phyloP scores from a whole-genome alignment of 2,113 vertebrate species.

The Scalopus aquaticus region DNA sequence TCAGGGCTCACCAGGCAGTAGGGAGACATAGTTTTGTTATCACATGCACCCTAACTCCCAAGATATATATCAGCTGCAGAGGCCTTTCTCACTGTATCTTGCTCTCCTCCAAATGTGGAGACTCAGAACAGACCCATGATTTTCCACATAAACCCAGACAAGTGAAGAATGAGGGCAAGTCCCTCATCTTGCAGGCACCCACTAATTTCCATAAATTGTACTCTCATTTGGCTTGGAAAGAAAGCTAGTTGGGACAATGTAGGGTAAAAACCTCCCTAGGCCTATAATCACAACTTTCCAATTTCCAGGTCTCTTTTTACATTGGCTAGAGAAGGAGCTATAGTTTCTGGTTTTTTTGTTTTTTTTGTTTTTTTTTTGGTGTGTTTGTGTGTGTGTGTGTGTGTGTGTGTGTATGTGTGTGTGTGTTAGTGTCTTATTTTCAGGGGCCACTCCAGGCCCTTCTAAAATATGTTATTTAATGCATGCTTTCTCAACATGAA shows the following conservation, averaged over 20 bases:
- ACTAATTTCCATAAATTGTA: background rate
- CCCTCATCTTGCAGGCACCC: background rate
- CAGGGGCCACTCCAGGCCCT: background rate
- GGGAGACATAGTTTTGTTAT: background rate
- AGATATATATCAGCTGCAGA: background rate
- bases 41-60: background rate
- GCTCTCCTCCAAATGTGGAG: background rate
- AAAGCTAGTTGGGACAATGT: background rate
- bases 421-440: background rate
- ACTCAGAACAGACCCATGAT: background rate
- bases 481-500: background rate
- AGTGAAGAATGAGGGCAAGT: background rate
- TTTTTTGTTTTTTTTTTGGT: too few relatives aligned
- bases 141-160: background rate
- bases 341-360: background rate
- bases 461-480: conserved; percentile 37
- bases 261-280: background rate
- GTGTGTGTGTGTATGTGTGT: too few relatives aligned
- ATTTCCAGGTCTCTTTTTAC: background rate
- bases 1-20: background rate
- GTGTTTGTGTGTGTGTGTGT: too few relatives aligned
- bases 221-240: background rate
- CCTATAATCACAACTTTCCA: background rate
- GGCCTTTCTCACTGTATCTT: background rate
- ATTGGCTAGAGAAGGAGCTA: background rate